Conservation (phyloP, 2,797 vertebrate species). For the Molossus molossus region DNA sequence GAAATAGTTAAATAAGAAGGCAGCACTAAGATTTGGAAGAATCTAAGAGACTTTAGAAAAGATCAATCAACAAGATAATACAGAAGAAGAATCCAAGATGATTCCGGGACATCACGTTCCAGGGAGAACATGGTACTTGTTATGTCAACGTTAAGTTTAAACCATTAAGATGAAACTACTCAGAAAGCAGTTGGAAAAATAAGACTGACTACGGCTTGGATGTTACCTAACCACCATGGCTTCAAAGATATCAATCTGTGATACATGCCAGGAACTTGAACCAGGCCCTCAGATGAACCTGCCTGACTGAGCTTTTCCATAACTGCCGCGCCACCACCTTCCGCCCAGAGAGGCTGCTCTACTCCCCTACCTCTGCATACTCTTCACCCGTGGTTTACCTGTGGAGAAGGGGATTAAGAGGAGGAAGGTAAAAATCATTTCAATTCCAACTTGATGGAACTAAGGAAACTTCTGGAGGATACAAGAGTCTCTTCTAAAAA, state of each 20-base stretch:
- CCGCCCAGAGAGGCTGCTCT: not conserved
- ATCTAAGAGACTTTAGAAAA: not conserved
- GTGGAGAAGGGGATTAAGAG: not conserved
- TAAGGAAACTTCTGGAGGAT: not conserved
- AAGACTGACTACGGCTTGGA: not conserved
- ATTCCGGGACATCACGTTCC: not conserved
- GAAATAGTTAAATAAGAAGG: not conserved
- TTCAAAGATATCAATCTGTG: not conserved
- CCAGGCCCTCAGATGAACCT: not conserved
- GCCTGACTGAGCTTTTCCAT: not conserved
- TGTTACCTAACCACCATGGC: not conserved
- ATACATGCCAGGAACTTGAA: not conserved
- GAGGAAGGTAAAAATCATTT: slow-evolving; percentile 39
- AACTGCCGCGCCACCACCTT: not conserved
- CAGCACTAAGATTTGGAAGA: not conserved
- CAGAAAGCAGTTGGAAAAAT: not conserved
- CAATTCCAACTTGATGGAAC: slow-evolving; percentile 36
- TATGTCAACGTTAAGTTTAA: not conserved
- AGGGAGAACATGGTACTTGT: not conserved
- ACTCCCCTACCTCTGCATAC: not conserved
- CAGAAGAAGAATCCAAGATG: not conserved
- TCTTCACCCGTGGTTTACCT: not conserved
- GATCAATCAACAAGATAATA: not conserved
- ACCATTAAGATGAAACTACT: not conserved
- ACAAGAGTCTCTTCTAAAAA: slow-evolving; percentile 47